These are phyloP conservation scores for Neomorphus geoffroyi DNA, from an alignment of 2,797 vertebrate genomes.

Conservation along the genomic window DNA sequence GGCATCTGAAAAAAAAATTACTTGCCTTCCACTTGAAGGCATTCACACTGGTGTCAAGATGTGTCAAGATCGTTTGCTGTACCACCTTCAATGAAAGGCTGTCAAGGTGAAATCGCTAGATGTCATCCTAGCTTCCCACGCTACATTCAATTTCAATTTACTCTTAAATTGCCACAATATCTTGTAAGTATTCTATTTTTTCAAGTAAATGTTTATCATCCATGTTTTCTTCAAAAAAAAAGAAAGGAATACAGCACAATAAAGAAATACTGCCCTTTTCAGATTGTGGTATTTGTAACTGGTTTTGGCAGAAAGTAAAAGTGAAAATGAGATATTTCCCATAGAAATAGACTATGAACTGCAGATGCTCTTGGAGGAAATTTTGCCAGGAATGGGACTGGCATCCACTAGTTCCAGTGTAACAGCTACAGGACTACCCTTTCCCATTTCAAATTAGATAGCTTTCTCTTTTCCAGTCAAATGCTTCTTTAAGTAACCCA, in stretches of 20 bases:
- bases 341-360: neutral
- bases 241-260: neutral
- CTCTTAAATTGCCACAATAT: constrained; percentile 9
- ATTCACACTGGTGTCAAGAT: constrained; percentile 34
- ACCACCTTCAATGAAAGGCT: constrained; percentile 52
- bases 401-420: neutral
- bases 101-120: constrained; percentile 44
- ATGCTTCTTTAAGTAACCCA: neutral
- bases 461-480: neutral
- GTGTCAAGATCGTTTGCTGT: constrained; percentile 43
- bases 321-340: neutral
- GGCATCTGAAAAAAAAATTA: constrained; percentile 34
- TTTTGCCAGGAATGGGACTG: neutral
- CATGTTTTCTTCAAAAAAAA: neutral
- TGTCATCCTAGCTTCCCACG: constrained; percentile 50
- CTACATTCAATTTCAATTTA: constrained; percentile 29
- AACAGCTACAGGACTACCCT: neutral
- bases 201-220: neutral
- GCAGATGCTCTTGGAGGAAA: neutral
- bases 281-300: neutral
- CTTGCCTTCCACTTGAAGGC: constrained; percentile 31
- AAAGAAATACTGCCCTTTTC: neutral
- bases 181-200: neutral
- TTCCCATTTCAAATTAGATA: neutral
- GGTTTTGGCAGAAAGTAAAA: neutral